These are phyloP conservation scores for Dynastes grantii DNA, from an alignment of 2,888 invertebrate species.

Conservation along the genomic window DNA sequence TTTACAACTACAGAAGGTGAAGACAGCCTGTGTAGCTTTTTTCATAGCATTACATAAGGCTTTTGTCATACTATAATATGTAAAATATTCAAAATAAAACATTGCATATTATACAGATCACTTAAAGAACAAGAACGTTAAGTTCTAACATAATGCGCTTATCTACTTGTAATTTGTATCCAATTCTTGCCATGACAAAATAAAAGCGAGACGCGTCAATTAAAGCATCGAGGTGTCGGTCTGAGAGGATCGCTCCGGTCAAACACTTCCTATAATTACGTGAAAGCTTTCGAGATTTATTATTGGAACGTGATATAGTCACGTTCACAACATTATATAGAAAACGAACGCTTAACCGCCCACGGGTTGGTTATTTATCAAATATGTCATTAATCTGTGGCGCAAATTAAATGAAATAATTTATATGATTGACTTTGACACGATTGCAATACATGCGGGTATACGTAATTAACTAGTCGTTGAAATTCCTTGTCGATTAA, in stretches of 20 bases:
- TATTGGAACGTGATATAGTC: slow-evolving; percentile 27
- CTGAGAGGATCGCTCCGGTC: neutral
- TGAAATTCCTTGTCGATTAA: neutral
- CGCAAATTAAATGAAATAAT: slow-evolving; percentile 39
- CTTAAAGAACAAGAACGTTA: too few species aligned
- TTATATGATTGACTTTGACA: slow-evolving; percentile 16
- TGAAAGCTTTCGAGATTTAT: slow-evolving; percentile 24
- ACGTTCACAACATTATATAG: slow-evolving; percentile 19
- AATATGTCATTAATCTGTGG: slow-evolving; percentile 17
- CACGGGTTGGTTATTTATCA: slow-evolving; percentile 31
- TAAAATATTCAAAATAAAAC: too few species aligned
- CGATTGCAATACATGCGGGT: neutral
- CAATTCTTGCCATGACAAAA: too few species aligned
- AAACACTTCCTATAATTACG: slow-evolving; percentile 28
- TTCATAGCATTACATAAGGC: too few species aligned
- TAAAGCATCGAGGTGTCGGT: neutral
- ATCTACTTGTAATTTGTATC: too few species aligned
- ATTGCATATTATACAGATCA: too few species aligned
- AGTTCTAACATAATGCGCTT: too few species aligned
- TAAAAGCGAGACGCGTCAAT: slow-evolving; percentile 11
- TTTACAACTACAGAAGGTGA: too few species aligned
- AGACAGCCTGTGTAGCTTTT: too few species aligned
- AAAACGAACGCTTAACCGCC: slow-evolving; percentile 4
- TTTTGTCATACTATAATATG: too few species aligned
- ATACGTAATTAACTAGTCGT: neutral